Conservation (phyloP, 1,140 invertebrate genomes). For the Drosophila athabasca region DNA sequence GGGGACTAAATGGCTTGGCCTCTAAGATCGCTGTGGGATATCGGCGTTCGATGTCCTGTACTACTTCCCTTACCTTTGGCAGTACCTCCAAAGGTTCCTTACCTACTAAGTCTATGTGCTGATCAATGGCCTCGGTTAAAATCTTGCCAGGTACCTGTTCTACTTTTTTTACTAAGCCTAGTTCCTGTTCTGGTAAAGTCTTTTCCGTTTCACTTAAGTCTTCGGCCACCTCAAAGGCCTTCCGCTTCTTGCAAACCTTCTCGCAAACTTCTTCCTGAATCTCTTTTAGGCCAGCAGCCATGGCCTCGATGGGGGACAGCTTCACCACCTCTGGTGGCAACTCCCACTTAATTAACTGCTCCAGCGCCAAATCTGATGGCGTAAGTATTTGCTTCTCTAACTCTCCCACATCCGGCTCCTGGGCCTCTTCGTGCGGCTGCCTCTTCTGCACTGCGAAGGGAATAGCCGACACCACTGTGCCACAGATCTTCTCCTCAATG, state of each 20-base stretch:
- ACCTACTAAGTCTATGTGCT: slow-evolving; percentile 61
- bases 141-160: slow-evolving; percentile 66
- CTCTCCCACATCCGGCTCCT: slow-evolving; percentile 53
- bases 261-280: slow-evolving; percentile 75
- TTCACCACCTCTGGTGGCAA: slow-evolving; percentile 56
- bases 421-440: slow-evolving; percentile 13
- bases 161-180: slow-evolving; percentile 65
- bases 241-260: slow-evolving; percentile 71
- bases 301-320: slow-evolving; percentile 67
- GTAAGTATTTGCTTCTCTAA: slow-evolving; percentile 74
- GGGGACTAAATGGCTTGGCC: slow-evolving; percentile 70
- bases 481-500: slow-evolving; percentile 70
- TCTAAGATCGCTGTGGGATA: slow-evolving; percentile 57
- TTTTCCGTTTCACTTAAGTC: slow-evolving; percentile 77
- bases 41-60: slow-evolving; percentile 69
- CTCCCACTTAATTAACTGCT: slow-evolving; percentile 54
- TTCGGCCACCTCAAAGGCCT: slow-evolving; percentile 72
- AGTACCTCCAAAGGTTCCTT: slow-evolving; percentile 54
- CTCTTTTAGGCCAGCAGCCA: slow-evolving; percentile 36
- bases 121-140: slow-evolving; percentile 58
- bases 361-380: slow-evolving; percentile 60
- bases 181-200: slow-evolving; percentile 70
- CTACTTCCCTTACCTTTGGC: slow-evolving; percentile 70
- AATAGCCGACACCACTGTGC: slow-evolving; percentile 57
- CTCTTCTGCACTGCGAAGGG: slow-evolving; percentile 69